phyloP scores from a whole-genome alignment of 2,888 invertebrate genomes.

The Lepidocyrtoides sp. region DNA sequence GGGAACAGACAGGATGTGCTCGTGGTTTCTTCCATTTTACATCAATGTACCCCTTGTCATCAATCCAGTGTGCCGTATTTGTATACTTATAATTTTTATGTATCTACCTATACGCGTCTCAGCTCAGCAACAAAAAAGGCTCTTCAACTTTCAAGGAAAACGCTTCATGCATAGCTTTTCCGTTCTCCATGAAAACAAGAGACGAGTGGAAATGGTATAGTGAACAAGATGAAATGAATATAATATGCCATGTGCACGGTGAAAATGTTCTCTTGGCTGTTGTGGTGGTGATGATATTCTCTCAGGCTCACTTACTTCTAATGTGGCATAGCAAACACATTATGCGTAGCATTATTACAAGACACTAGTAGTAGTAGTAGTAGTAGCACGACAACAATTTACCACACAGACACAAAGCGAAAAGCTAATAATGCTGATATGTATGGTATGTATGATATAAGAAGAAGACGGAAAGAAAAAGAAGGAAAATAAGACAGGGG shows the following conservation, averaged over 20 bases:
- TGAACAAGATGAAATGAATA: background rate
- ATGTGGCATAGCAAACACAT: constrained; percentile 59
- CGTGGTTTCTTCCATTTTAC: constrained; percentile 56
- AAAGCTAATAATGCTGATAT: constrained; percentile 21
- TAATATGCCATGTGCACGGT: background rate
- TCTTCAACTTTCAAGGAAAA: background rate
- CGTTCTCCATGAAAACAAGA: background rate
- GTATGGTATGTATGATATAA: background rate
- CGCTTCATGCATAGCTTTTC: constrained; percentile 18
- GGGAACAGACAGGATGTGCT: constrained; percentile 48
- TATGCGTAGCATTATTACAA: constrained; percentile 52
- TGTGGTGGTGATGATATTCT: constrained; percentile 14
- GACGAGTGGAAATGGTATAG: too few relatives aligned
- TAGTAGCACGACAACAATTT: constrained; percentile 31
- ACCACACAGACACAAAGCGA: constrained; percentile 15
- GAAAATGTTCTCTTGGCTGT: background rate
- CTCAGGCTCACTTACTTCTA: constrained; percentile 55
- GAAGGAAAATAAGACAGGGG: background rate
- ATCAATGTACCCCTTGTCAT: constrained; percentile 51
- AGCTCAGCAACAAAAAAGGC: background rate
- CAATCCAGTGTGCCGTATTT: constrained; percentile 24
- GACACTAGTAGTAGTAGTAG: background rate
- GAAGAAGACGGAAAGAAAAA: background rate
- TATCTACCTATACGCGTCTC: background rate
- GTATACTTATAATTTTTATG: background rate